Evolutionary conservation across 2,888 invertebrate genomes (phyloP).

Genomic region (Chrysodeixis includens): DNA sequence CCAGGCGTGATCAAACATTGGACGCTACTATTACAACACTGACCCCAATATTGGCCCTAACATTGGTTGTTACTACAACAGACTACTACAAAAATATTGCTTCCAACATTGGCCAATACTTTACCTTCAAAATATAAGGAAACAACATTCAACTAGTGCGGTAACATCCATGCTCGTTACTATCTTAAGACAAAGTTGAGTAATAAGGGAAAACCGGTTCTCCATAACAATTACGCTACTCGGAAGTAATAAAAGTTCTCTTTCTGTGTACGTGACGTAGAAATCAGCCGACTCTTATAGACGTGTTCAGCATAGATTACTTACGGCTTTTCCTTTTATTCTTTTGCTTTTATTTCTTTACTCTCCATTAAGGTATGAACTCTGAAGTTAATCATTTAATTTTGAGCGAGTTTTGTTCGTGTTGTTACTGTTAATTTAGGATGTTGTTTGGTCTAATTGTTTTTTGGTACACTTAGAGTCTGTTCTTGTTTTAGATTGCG

Average conservation of each 20-base stretch:
- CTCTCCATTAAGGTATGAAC: constrained; percentile 56
- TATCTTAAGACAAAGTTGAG: constrained; percentile 76
- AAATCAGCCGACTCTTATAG: constrained; percentile 78
- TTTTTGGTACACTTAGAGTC: neutral
- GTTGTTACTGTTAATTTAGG: neutral
- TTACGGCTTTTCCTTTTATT: constrained; percentile 69
- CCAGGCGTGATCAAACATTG: too few species aligned
- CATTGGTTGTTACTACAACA: too few species aligned
- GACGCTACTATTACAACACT: too few species aligned
- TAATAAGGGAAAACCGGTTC: constrained; percentile 80
- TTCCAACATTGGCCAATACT: constrained; percentile 6
- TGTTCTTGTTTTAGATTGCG: too few species aligned
- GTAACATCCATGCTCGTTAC: constrained; percentile 65
- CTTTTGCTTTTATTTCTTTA: constrained; percentile 59
- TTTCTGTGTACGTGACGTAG: constrained; percentile 82
- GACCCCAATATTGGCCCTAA: too few species aligned
- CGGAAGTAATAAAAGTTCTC: constrained; percentile 87
- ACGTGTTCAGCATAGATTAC: constrained; percentile 82
- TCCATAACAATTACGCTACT: constrained; percentile 84
- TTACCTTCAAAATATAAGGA: constrained; percentile 25
- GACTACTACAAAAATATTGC: too few species aligned
- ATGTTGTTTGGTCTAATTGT: neutral
- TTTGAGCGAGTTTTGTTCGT: constrained; percentile 7
- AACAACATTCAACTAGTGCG: constrained; percentile 55
- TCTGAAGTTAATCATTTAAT: constrained; percentile 46